Evolutionary conservation across 2,113 vertebrate genomes (phyloP).

Genomic region (Chaetodon trifascialis): DNA sequence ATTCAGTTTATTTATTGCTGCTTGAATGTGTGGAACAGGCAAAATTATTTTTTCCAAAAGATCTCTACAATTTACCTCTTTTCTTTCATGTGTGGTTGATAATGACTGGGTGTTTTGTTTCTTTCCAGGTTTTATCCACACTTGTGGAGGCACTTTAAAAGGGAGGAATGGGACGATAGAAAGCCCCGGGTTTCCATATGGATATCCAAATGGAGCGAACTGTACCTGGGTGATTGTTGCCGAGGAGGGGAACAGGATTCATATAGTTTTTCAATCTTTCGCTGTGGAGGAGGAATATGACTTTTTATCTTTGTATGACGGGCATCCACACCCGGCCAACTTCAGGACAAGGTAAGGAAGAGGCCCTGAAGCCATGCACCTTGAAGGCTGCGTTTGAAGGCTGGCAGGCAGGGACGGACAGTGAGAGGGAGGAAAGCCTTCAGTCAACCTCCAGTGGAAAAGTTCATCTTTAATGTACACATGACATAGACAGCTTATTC

Average conservation of each 20-base stretch:
- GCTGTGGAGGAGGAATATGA: conserved; percentile 99
- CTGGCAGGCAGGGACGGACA: conserved; percentile 23
- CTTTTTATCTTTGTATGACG: conserved; percentile 98
- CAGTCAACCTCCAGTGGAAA: conserved; percentile 35
- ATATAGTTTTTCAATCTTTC: conserved; percentile 98
- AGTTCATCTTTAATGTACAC: conserved; percentile 61
- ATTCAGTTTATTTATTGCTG: conserved; percentile 30
- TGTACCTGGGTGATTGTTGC: conserved; percentile 99
- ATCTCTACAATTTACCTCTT: background rate
- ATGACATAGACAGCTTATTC: conserved; percentile 53
- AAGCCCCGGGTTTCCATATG: conserved; percentile 98
- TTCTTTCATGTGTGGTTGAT: conserved; percentile 2
- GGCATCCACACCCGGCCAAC: conserved; percentile 95
- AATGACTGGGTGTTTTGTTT: conserved; percentile 51
- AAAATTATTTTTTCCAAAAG: conserved; percentile 20
- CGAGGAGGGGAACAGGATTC: conserved; percentile 96
- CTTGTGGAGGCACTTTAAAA: conserved; percentile 97
- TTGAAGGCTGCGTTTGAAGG: conserved; percentile 53
- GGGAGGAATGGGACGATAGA: conserved; percentile 98
- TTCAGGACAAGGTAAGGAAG: conserved; percentile 94
- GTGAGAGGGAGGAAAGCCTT: conserved; percentile 38
- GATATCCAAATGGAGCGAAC: conserved; percentile 99
- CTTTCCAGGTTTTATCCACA: conserved; percentile 94
- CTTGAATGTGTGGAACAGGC: conserved; percentile 5
- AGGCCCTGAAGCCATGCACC: background rate